Base-by-base conservation (phyloP, 2,888 invertebrate genomes). In the Drosophila formosana region DNA sequence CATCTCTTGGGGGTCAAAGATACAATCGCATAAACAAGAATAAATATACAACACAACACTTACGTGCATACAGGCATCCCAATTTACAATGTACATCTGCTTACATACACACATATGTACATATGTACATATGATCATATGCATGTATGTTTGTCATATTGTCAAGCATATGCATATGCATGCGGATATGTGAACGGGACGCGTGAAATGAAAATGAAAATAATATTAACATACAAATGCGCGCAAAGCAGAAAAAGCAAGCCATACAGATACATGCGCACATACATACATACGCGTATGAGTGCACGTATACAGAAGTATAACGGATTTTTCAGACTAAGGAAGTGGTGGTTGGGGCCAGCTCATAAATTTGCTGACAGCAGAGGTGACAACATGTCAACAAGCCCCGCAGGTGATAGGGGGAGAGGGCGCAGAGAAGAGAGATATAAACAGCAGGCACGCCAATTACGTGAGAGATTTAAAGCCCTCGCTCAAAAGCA, bases 361-460 rank as follows among this genome's bases (percentile, higher is more conserved):
- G 62, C 82, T 78, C 86, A 83, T 88, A 83, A 82, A 88, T 84
- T 84, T 68, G 84, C 73, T 85, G 85, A 87, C 85, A 89, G 63
- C 63, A 65, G 72, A 85, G 85, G 88, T 85, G 85, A 87, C 84
- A 85, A 85, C 85, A 80, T 85, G 85, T 85, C 89, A 85, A 85
- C 85, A 82, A 75, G 85, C 84, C 73, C 84, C 85, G 75, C 85
- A 72, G 89, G 84, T 68, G 55, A 49, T 30, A 52, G 23, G n/a
- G 13, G 45, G 1, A 25, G 28, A 8, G 5, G 34, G 34, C n/a
- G 13, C 8, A 34, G 25, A 30, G 8, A 28, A 32, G 13, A 32
- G 34, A 26, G 23, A 47, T 46, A 61, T 65, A 64, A 66, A 49
- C 72, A 76, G 67, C 63, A 60, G 66, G 53, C 70, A 55, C 34